Evolutionary conservation across 2,797 vertebrate genomes (phyloP).

Genomic region (Synanceia verrucosa): DNA sequence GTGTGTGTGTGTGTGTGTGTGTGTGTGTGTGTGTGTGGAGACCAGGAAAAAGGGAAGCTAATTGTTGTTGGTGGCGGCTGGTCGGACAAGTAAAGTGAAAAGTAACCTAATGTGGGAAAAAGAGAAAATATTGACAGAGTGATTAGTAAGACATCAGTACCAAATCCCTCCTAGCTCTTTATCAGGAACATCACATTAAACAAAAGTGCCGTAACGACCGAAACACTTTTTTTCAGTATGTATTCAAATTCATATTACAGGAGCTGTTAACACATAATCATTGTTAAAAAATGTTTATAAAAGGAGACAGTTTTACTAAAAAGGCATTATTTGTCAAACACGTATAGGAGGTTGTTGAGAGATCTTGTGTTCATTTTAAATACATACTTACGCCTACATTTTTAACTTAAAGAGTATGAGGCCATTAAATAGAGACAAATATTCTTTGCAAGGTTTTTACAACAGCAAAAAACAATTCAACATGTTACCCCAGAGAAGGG

Average conservation of each 20-base stretch:
- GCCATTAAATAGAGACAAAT: not conserved
- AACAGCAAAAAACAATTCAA: slow-evolving; percentile 2
- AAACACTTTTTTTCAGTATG: not conserved
- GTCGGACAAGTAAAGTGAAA: slow-evolving; percentile 31
- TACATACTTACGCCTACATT: not conserved
- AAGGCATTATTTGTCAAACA: not conserved
- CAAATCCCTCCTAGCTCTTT: not conserved
- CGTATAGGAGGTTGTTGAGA: not conserved
- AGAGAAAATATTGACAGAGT: not conserved
- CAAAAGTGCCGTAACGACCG: not conserved
- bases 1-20: slow-evolving; percentile 14
- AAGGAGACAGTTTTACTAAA: not conserved
- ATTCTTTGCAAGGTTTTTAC: not conserved
- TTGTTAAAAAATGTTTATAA: not conserved
- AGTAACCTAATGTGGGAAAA: slow-evolving; percentile 31
- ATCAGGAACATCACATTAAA: not conserved
- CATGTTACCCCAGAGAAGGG: not conserved
- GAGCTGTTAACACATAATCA: not conserved
- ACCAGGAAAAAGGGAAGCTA: slow-evolving; percentile 28
- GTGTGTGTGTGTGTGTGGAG: slow-evolving; percentile 17
- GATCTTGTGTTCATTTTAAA: not conserved
- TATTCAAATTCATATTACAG: not conserved
- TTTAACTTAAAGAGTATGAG: not conserved
- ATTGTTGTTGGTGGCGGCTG: slow-evolving; percentile 52
- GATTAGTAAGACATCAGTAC: not conserved